phyloP scores from a whole-genome alignment of 2,797 vertebrate genomes.

The Bradypodion pumilum region DNA sequence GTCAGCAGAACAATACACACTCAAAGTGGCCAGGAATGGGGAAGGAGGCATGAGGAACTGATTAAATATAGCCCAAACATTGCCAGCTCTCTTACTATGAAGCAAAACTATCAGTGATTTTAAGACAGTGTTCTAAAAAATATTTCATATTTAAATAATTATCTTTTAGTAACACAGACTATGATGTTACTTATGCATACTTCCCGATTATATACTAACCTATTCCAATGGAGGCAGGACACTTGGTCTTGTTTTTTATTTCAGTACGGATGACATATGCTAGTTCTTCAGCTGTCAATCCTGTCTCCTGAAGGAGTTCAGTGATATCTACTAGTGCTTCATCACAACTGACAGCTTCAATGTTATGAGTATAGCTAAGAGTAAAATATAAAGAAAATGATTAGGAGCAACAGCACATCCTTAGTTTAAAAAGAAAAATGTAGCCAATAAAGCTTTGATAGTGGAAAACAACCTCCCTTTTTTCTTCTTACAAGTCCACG shows the following conservation, averaged over 20 bases:
- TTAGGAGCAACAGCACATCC: conserved; percentile 58
- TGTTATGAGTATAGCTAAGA: conserved; percentile 92
- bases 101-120: not conserved
- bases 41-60: not conserved
- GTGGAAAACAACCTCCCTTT: conserved; percentile 33
- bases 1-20: not conserved
- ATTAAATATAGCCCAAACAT: not conserved
- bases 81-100: not conserved
- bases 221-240: conserved; percentile 94
- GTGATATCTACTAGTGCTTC: conserved; percentile 93
- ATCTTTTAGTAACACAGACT: not conserved
- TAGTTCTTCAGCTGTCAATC: conserved; percentile 85
- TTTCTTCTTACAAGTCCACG: conserved; percentile 23
- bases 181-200: not conserved
- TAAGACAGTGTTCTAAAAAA: not conserved
- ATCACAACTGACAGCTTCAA: conserved; percentile 98
- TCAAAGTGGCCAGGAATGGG: not conserved
- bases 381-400: conserved; percentile 69
- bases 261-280: conserved; percentile 86
- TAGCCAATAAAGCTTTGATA: conserved; percentile 57
- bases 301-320: conserved; percentile 86
- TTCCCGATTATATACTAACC: conserved; percentile 76
- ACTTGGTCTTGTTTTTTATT: conserved; percentile 90
- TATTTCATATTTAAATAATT: not conserved
- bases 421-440: conserved; percentile 53